Conservation (phyloP, 1,140 invertebrate species). For the Argopecten irradians region DNA sequence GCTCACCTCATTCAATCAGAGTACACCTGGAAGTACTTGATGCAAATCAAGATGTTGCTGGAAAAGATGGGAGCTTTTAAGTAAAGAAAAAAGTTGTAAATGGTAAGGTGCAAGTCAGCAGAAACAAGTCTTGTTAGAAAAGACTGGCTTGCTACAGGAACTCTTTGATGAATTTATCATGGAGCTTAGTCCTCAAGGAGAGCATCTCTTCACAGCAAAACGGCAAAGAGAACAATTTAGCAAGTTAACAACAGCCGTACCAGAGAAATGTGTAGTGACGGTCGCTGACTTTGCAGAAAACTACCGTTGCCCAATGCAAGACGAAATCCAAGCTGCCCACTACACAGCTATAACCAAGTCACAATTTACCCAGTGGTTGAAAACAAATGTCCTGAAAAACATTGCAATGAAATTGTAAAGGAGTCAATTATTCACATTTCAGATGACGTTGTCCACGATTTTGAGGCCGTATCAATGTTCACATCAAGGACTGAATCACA, state of each 20-base stretch:
- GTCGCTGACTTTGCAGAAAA: conserved; percentile 41
- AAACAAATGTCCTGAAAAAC: too few species aligned
- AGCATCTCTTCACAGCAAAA: conserved; percentile 37
- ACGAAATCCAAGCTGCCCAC: background rate
- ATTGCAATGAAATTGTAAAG: too few species aligned
- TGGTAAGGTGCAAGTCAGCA: too few species aligned
- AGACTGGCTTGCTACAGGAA: background rate
- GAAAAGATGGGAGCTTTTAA: conserved; percentile 34
- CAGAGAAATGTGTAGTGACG: conserved; percentile 24
- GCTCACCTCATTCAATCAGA: too few species aligned
- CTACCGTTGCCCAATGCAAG: conserved; percentile 34
- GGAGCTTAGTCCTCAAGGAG: background rate
- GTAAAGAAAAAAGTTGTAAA: background rate
- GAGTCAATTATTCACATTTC: too few species aligned
- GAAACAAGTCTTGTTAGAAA: conserved; percentile 32
- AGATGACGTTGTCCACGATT: too few species aligned
- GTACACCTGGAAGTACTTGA: background rate
- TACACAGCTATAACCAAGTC: too few species aligned
- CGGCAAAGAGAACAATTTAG: conserved; percentile 40
- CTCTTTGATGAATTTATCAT: conserved; percentile 35
- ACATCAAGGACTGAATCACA: too few species aligned
- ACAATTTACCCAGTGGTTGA: too few species aligned
- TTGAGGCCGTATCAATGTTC: too few species aligned
- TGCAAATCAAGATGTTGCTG: background rate
- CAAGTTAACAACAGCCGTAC: conserved; percentile 17